Conservation (phyloP, 2,797 vertebrate genomes). For the Dromococcyx pavoninus region DNA sequence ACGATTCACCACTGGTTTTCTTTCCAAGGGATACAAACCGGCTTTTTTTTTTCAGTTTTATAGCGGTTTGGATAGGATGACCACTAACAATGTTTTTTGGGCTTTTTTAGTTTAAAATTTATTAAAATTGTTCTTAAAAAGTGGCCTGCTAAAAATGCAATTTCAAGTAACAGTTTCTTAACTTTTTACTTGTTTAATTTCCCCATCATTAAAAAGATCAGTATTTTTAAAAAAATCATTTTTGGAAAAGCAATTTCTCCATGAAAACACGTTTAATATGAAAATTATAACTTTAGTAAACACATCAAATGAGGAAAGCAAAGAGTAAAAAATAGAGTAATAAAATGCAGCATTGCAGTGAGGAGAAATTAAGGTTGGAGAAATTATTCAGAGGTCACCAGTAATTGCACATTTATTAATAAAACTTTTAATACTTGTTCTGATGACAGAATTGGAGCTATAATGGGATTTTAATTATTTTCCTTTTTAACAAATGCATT, state of each 20-base stretch:
- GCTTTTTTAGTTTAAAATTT: background rate
- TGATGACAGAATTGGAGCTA: conserved; percentile 19
- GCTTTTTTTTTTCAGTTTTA: background rate
- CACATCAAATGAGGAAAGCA: background rate
- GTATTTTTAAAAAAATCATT: background rate
- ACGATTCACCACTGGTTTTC: background rate
- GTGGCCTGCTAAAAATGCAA: background rate
- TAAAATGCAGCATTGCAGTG: background rate
- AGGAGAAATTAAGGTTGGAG: conserved; percentile 11
- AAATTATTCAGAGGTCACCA: conserved; percentile 37
- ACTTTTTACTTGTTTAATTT: background rate
- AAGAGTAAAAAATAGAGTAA: background rate
- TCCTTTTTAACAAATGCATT: conserved; percentile 4
- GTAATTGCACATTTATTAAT: conserved; percentile 30
- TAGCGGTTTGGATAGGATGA: background rate
- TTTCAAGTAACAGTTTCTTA: background rate
- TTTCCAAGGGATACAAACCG: background rate
- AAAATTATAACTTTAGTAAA: conserved; percentile 28
- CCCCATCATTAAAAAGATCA: background rate
- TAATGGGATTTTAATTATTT: conserved; percentile 49
- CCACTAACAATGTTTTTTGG: background rate
- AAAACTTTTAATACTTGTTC: conserved; percentile 22
- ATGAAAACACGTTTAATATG: background rate
- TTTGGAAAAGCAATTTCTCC: background rate
- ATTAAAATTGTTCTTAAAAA: background rate